These are phyloP conservation scores for Argopecten irradians DNA, from an alignment of 1,140 invertebrate genomes.

Conservation along the genomic window DNA sequence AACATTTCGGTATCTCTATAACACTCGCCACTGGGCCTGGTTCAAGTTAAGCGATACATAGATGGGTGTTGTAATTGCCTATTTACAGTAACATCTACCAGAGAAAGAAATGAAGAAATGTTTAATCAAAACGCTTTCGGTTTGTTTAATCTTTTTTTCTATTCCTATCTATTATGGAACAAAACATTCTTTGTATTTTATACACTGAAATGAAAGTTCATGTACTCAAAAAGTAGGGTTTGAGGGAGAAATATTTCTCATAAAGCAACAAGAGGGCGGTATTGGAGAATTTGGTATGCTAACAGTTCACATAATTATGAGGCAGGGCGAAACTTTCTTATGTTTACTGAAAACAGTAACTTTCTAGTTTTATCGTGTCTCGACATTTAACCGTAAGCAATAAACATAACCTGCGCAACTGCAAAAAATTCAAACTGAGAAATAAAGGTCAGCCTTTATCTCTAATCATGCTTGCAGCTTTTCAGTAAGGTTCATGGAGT, in stretches of 20 bases:
- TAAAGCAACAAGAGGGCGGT: not conserved
- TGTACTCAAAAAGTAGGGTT: not conserved
- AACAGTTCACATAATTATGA: not conserved
- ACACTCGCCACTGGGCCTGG: not conserved
- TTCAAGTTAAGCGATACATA: not conserved
- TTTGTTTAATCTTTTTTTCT: slow-evolving; percentile 17
- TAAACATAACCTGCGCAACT: no score
- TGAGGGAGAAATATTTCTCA: not conserved
- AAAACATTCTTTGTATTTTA: not conserved
- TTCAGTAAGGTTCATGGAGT: no score
- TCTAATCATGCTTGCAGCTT: no score
- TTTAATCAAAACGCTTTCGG: not conserved
- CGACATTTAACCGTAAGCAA: no score
- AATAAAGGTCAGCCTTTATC: no score
- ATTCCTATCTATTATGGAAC: not conserved
- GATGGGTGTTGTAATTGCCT: not conserved
- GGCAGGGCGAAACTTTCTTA: no score
- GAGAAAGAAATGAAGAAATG: not conserved
- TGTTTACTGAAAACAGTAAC: no score
- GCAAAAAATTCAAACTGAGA: no score
- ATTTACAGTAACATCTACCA: slow-evolving; percentile 3
- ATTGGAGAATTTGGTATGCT: not conserved
- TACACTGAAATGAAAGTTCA: not conserved
- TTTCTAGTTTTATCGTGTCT: no score
- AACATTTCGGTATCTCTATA: not conserved